Evolutionary conservation across 2,888 invertebrate species (phyloP).

Genomic region (Mayetiola destructor): DNA sequence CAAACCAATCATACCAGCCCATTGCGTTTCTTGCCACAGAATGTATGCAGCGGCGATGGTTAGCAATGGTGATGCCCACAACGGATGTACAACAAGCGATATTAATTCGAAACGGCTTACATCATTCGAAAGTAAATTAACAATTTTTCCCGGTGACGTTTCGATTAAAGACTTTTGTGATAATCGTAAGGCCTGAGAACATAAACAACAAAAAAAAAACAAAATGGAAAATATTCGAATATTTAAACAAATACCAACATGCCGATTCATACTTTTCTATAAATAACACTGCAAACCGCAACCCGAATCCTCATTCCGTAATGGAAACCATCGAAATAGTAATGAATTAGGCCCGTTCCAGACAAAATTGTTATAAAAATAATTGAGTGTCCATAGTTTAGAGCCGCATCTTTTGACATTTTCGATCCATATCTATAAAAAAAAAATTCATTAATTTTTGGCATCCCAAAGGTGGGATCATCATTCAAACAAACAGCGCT

Average conservation of each 20-base stretch:
- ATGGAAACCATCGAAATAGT: constrained; percentile 55
- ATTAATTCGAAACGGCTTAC: constrained; percentile 70
- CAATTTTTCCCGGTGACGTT: constrained; percentile 74
- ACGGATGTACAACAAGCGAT: constrained; percentile 55
- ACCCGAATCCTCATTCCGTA: constrained; percentile 70
- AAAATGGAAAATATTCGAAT: constrained; percentile 10
- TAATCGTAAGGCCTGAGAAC: constrained; percentile 41
- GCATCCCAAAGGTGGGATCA: constrained; percentile 20
- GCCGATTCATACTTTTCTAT: constrained; percentile 53
- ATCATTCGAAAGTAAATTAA: constrained; percentile 79
- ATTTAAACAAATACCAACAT: background rate
- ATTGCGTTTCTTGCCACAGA: constrained; percentile 51
- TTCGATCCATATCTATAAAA: constrained; percentile 35
- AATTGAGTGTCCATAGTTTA: constrained; percentile 40
- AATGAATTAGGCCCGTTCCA: constrained; percentile 40
- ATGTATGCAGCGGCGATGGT: constrained; percentile 52
- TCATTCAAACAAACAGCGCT: constrained; percentile 23
- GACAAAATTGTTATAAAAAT: constrained; percentile 29
- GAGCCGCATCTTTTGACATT: constrained; percentile 37
- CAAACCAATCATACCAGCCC: constrained; percentile 53
- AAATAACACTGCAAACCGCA: constrained; percentile 68
- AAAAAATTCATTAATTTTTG: constrained; percentile 31
- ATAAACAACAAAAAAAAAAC: constrained; percentile 19
- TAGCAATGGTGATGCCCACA: constrained; percentile 65
- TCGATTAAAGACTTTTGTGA: constrained; percentile 58